Evolutionary conservation across 92 coral and sea anemone species (phyloP).

Genomic region (Porites rus): DNA sequence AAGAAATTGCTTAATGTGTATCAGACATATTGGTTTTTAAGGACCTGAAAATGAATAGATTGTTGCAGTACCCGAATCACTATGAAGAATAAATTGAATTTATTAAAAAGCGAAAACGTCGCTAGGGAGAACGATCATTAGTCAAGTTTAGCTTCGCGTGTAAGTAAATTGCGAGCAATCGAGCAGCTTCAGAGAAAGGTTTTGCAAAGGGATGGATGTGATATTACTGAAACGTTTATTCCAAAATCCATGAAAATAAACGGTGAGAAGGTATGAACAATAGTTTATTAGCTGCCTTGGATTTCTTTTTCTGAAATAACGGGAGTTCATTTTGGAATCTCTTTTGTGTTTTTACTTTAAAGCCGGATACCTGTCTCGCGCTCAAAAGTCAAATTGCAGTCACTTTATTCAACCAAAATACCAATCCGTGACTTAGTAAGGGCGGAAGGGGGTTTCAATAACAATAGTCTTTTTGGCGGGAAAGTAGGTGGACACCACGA

Average conservation of each 20-base stretch:
- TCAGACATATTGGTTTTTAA: constrained; percentile 46
- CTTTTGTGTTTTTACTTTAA: constrained; percentile 4
- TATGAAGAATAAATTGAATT: constrained; percentile 41
- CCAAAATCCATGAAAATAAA: neutral
- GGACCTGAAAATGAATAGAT: constrained; percentile 47
- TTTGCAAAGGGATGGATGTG: neutral
- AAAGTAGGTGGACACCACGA: neutral
- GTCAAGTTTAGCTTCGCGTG: constrained; percentile 10
- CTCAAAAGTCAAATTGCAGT: constrained; percentile 33
- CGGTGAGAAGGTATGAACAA: neutral
- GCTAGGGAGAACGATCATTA: constrained; percentile 9
- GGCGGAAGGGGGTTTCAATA: constrained; percentile 30
- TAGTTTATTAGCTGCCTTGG: neutral
- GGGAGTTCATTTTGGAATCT: neutral
- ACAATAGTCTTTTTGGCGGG: constrained; percentile 29
- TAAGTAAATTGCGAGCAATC: constrained; percentile 37
- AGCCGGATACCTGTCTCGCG: neutral
- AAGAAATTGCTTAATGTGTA: constrained; percentile 54
- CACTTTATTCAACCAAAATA: constrained; percentile 27
- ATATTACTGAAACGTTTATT: neutral
- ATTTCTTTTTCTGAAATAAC: neutral
- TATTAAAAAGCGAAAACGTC: constrained; percentile 31
- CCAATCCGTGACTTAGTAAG: neutral
- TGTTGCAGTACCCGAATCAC: constrained; percentile 16
- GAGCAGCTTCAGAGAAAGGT: neutral